Percentiles rank a stretch among this genome's conserved stretches.
Evolutionary conservation across 2,797 vertebrate genomes (phyloP).

Genomic region (Hippocampus kuda): DNA sequence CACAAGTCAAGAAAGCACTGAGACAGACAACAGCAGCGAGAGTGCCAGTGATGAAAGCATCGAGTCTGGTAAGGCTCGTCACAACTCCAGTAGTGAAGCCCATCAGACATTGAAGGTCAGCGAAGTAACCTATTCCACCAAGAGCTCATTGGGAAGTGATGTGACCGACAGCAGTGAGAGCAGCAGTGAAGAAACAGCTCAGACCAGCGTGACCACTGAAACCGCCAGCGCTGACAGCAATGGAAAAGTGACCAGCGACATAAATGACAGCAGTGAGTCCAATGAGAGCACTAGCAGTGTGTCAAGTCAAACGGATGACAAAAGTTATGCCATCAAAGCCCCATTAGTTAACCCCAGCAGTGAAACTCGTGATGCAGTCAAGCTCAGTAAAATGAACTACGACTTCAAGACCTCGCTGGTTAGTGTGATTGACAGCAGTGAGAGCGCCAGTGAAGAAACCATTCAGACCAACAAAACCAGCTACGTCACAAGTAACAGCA

Average conservation of each 20-base stretch:
- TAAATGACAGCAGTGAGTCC: conserved; percentile 17
- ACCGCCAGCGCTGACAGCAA: conserved; percentile 30
- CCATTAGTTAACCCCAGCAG: conserved; percentile 10
- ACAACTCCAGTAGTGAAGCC: conserved; percentile 15
- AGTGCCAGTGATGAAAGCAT: conserved; percentile 22
- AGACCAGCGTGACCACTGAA: conserved; percentile 13
- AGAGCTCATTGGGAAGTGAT: neutral
- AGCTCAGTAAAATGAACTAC: conserved; percentile 5
- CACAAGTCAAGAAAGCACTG: conserved; percentile 25
- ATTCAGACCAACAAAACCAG: conserved; percentile 17
- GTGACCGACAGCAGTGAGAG: conserved; percentile 17
- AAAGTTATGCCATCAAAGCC: conserved; percentile 4
- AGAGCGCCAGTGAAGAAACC: conserved; percentile 31
- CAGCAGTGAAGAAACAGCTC: conserved; percentile 15
- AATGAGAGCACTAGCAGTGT: conserved; percentile 7
- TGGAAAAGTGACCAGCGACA: conserved; percentile 13
- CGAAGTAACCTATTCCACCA: conserved; percentile 16
- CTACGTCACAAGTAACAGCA: neutral
- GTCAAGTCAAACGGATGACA: conserved; percentile 15
- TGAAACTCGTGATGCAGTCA: conserved; percentile 13
- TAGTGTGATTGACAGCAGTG: conserved; percentile 11
- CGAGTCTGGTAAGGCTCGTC: neutral
- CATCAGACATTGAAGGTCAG: conserved; percentile 8
- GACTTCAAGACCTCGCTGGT: conserved; percentile 11
- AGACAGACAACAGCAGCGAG: conserved; percentile 29